phyloP scores from a whole-genome alignment of 1,140 invertebrate species.

The Lepidurus arcticus region DNA sequence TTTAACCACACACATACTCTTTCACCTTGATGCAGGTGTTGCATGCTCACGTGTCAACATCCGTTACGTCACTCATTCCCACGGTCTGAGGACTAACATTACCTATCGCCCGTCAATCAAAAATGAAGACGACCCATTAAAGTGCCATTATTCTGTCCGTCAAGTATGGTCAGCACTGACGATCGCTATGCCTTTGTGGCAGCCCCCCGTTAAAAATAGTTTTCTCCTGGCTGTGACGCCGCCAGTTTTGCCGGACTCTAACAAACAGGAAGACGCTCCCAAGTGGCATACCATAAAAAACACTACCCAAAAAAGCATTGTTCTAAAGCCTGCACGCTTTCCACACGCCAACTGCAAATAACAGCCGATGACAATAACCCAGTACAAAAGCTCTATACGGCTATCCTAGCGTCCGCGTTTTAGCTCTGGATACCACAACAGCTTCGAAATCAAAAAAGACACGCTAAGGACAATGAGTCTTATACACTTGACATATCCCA shows the following conservation, averaged over 20 bases:
- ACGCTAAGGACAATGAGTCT: not conserved
- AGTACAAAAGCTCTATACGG: not conserved
- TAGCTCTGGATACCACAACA: not conserved
- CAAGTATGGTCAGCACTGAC: not conserved
- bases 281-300: not conserved
- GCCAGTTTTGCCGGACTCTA: not conserved
- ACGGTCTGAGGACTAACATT: not conserved
- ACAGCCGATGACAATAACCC: not conserved
- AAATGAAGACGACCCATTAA: not conserved
- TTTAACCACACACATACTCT: not conserved
- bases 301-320: not conserved
- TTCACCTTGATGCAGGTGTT: not conserved
- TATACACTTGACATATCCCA: not conserved
- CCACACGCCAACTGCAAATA: not conserved
- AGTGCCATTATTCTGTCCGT: constrained; percentile 1
- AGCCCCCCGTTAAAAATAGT: not conserved
- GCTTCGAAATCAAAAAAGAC: not conserved
- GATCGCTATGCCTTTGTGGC: not conserved
- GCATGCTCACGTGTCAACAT: not conserved
- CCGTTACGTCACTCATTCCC: not conserved
- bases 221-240: not conserved
- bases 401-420: not conserved
- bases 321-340: not conserved
- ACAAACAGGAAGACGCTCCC: not conserved
- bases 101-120: not conserved